Evolutionary conservation across 2,113 vertebrate species (phyloP).

Genomic region (Apodemus speciosus): DNA sequence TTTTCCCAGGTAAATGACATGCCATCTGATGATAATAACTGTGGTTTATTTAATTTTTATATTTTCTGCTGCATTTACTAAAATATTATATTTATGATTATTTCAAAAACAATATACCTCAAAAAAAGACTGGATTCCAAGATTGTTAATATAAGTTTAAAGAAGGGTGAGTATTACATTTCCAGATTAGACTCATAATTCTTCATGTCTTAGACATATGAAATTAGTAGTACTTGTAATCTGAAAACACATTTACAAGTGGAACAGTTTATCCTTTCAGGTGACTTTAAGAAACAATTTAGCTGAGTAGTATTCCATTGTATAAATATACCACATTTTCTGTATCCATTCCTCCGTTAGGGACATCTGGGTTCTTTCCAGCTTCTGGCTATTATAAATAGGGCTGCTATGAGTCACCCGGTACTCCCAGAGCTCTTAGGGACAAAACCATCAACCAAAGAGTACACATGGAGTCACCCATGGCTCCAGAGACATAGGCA

Average conservation of each 20-base stretch:
- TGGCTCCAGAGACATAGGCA: no score
- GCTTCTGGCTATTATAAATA: no score
- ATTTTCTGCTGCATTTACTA: slow-evolving; percentile 9
- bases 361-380: no score
- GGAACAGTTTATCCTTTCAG: neutral
- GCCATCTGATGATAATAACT: neutral
- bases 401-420: no score
- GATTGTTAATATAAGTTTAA: neutral
- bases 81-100: neutral
- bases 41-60: neutral
- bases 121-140: slow-evolving; percentile 1
- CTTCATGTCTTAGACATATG: neutral
- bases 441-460: no score
- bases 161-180: neutral
- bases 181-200: neutral
- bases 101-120: slow-evolving; percentile 43
- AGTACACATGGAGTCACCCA: no score
- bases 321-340: no score
- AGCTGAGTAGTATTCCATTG: no score
- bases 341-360: no score
- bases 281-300: neutral
- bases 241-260: neutral
- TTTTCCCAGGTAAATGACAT: slow-evolving; percentile 1
- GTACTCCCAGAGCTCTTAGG: no score
- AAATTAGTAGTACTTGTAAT: neutral